Percentiles rank a stretch among this genome's conserved stretches.
Evolutionary conservation across 2,888 invertebrate genomes (phyloP).

Genomic region (Monochamus alternatus): DNA sequence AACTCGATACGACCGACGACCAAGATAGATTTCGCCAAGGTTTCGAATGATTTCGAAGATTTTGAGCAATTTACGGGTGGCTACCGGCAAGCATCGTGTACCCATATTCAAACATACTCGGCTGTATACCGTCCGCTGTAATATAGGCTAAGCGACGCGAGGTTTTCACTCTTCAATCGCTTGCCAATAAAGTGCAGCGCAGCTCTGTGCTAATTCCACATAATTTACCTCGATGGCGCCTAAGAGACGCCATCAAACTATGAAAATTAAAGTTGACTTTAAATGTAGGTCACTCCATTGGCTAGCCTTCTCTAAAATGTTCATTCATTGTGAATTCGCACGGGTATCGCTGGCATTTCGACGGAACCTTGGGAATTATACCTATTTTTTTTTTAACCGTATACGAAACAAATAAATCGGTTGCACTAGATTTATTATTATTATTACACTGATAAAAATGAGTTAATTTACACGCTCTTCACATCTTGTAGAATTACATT

Average conservation of each 20-base stretch:
- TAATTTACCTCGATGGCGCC: conserved; percentile 33
- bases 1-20: no score
- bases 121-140: conserved; percentile 11
- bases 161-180: conserved; percentile 32
- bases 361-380: not conserved
- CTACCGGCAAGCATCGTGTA: conserved; percentile 3
- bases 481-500: no score
- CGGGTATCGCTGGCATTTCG: conserved; percentile 23
- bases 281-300: conserved; percentile 33
- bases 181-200: conserved; percentile 28
- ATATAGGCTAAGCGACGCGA: conserved; percentile 12
- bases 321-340: conserved; percentile 30
- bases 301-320: conserved; percentile 28
- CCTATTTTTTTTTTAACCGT: not conserved
- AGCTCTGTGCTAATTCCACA: conserved; percentile 29
- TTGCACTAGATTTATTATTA: no score
- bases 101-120: conserved; percentile 17
- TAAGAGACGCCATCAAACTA: conserved; percentile 33
- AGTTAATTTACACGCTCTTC: no score
- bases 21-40: no score
- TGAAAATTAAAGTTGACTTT: conserved; percentile 34
- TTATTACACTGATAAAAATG: no score
- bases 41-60: not conserved
- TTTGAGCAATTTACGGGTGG: conserved; percentile 16
- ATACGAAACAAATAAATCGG: no score